Percentiles rank a stretch among this genome's conserved stretches.
phyloP scores from a whole-genome alignment of 2,113 vertebrate species.

The Aix galericulata region DNA sequence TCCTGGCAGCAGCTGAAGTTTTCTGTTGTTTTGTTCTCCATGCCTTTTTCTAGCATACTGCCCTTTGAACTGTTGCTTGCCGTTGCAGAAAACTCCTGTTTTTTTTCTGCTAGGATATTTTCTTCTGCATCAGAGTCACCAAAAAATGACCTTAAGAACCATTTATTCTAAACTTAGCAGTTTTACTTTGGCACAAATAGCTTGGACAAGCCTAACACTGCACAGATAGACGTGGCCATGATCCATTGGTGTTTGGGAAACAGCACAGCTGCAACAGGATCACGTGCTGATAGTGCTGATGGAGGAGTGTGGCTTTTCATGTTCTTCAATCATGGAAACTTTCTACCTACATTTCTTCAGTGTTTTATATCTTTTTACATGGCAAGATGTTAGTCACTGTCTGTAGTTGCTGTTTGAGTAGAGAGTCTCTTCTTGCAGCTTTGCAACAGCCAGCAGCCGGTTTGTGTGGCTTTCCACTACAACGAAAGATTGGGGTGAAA shows the following conservation, averaged over 20 bases:
- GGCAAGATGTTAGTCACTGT: not conserved
- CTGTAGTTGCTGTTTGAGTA: not conserved
- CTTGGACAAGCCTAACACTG: not conserved
- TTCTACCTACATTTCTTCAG: not conserved
- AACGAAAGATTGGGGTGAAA: not conserved
- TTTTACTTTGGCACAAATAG: not conserved
- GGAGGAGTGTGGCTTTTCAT: not conserved
- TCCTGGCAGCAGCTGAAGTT: not conserved
- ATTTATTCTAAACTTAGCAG: not conserved
- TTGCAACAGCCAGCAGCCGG: not conserved
- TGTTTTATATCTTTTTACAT: not conserved
- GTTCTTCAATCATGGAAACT: not conserved
- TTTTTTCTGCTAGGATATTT: not conserved
- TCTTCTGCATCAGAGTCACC: not conserved
- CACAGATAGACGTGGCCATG: not conserved
- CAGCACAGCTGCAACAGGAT: not conserved
- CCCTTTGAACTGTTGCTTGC: not conserved
- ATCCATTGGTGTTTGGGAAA: not conserved
- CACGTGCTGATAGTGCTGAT: not conserved
- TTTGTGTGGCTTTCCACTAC: not conserved
- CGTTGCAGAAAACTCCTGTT: not conserved
- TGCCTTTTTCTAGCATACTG: not conserved
- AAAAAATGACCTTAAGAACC: not conserved
- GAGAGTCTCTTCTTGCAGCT: not conserved
- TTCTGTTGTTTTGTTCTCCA: not conserved